A percentile compares a stretch with the other conserved stretches of the same genome.
phyloP scores from a whole-genome alignment of 2,888 invertebrate genomes.

The Apamea sordens region DNA sequence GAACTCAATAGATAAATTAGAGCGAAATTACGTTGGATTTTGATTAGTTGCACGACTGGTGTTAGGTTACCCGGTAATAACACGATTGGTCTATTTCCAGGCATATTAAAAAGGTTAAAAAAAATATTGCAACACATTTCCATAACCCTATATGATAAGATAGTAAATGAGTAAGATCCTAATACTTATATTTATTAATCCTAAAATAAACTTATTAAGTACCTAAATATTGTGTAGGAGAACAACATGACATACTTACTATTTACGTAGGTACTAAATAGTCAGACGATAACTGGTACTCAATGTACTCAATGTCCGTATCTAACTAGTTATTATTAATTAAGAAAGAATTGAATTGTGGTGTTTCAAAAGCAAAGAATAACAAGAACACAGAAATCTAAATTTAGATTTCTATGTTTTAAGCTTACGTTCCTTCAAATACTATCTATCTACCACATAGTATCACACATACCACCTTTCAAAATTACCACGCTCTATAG shows the following conservation, averaged over 20 bases:
- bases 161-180: not conserved
- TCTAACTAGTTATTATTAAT: no score
- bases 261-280: not conserved
- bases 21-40: slow-evolving; percentile 10
- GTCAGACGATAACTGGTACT: no score
- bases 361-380: not conserved
- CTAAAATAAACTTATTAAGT: not conserved
- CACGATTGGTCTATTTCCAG: not conserved
- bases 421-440: not conserved
- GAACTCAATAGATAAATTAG: slow-evolving; percentile 26
- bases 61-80: not conserved
- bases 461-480: no score
- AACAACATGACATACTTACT: not conserved
- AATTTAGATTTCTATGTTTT: not conserved
- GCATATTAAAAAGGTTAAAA: not conserved
- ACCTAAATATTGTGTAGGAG: not conserved
- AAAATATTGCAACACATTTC: slow-evolving; percentile 26
- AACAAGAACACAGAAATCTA: not conserved
- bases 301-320: not conserved
- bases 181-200: not conserved
- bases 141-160: slow-evolving; percentile 7
- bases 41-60: slow-evolving; percentile 17
- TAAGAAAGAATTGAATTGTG: not conserved
- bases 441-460: not conserved
- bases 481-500: slow-evolving; percentile 1